Percentiles rank a stretch among this genome's conserved stretches.
These are phyloP conservation scores for Sebastes taczanowskii DNA, from an alignment of 2,797 vertebrate species.

Conservation along the genomic window DNA sequence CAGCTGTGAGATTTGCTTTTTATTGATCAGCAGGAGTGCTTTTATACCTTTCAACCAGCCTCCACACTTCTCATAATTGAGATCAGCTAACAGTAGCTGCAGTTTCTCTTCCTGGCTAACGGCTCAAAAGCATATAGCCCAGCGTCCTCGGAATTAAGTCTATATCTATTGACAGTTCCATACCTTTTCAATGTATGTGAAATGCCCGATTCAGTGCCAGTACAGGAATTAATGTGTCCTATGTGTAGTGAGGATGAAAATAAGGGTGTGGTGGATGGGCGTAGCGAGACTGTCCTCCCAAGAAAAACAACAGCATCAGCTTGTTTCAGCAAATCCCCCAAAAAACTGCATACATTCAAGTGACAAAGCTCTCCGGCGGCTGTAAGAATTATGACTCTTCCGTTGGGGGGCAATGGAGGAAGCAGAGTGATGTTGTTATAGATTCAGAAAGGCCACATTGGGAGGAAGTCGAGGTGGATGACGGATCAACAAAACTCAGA, in stretches of 20 bases:
- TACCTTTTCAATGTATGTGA: background rate
- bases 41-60: background rate
- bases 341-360: background rate
- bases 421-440: background rate
- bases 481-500: background rate
- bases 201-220: background rate
- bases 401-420: background rate
- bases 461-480: background rate
- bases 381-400: background rate
- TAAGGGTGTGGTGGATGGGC: background rate
- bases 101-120: background rate
- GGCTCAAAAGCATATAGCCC: background rate
- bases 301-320: background rate
- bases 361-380: background rate
- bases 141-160: background rate
- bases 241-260: background rate
- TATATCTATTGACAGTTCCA: background rate
- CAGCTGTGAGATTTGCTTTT: background rate
- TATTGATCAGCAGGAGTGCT: background rate
- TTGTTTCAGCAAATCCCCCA: background rate
- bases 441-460: background rate
- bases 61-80: background rate
- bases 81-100: background rate
- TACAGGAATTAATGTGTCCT: background rate
- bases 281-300: background rate